Conservation (phyloP, 2,113 vertebrate genomes). For the Hemicordylus capensis region DNA sequence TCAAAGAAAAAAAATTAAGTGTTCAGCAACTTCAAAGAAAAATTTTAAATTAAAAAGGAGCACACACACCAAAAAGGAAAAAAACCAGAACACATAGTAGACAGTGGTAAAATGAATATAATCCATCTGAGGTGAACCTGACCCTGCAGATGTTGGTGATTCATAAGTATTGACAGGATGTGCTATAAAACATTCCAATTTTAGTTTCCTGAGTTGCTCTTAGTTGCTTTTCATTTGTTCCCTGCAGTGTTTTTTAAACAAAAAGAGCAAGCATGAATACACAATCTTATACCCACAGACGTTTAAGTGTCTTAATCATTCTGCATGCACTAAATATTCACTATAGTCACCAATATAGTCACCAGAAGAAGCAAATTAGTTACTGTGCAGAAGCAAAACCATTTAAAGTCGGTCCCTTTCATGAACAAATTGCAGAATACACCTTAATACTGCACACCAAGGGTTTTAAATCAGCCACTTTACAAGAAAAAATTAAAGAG, state of each 20-base stretch:
- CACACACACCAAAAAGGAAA: not conserved
- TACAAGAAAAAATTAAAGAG: not conserved
- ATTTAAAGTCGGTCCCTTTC: not conserved
- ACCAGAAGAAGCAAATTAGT: not conserved
- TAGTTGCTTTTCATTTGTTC: slow-evolving; percentile 21
- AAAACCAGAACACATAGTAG: fast-evolving
- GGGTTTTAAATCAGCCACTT: not conserved
- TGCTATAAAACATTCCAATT: slow-evolving; percentile 21
- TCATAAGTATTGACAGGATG: slow-evolving; percentile 40
- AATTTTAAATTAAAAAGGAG: not conserved
- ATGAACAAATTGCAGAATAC: not conserved
- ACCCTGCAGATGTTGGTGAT: not conserved
- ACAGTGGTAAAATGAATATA: not conserved
- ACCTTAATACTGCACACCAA: not conserved
- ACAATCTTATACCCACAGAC: not conserved
- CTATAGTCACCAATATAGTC: not conserved
- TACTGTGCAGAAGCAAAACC: not conserved
- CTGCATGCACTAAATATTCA: not conserved
- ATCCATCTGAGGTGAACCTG: fast-evolving
- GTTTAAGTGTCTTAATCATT: not conserved
- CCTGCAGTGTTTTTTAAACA: not conserved
- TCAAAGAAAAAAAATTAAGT: too few relatives aligned
- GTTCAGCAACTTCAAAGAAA: too few relatives aligned
- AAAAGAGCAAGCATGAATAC: not conserved
- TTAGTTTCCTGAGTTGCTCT: not conserved